Evolutionary conservation across 2,797 vertebrate species (phyloP).

Genomic region (Danio jaintianensis): DNA sequence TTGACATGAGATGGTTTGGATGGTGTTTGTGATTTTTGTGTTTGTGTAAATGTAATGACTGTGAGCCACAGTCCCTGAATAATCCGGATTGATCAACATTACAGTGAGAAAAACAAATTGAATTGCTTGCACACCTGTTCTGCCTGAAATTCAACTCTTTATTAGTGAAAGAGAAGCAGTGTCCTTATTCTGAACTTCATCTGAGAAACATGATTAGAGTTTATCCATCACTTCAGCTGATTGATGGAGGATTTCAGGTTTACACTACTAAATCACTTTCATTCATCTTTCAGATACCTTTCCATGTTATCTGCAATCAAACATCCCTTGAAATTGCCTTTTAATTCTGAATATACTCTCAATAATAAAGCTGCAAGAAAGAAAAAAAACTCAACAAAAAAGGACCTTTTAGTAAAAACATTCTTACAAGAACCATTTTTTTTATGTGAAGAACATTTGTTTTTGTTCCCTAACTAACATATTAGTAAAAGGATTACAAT

Average conservation of each 20-base stretch:
- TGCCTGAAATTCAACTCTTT: not conserved
- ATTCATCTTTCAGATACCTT: not conserved
- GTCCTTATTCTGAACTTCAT: conserved; percentile 7
- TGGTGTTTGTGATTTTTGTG: not conserved
- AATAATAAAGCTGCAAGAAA: too few species aligned
- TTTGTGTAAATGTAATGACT: not conserved
- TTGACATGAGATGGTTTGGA: not conserved
- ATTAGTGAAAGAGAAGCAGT: not conserved
- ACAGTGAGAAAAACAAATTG: not conserved
- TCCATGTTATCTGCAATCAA: not conserved
- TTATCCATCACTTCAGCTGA: conserved; percentile 12
- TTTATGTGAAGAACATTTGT: too few species aligned
- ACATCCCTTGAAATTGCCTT: not conserved
- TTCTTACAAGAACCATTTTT: too few species aligned
- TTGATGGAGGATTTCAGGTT: not conserved
- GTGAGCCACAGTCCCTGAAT: not conserved
- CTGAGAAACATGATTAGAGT: not conserved
- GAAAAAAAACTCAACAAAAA: too few species aligned
- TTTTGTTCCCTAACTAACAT: too few species aligned
- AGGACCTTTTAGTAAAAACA: too few species aligned
- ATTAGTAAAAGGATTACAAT: too few species aligned
- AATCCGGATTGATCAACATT: conserved; percentile 7
- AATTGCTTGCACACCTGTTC: not conserved
- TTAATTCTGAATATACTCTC: not conserved
- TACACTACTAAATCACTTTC: not conserved